Evolutionary conservation across 2,888 invertebrate genomes (phyloP), one percentile per base, ranked within the genome.

Genomic region (Cataglyphis livida): DNA sequence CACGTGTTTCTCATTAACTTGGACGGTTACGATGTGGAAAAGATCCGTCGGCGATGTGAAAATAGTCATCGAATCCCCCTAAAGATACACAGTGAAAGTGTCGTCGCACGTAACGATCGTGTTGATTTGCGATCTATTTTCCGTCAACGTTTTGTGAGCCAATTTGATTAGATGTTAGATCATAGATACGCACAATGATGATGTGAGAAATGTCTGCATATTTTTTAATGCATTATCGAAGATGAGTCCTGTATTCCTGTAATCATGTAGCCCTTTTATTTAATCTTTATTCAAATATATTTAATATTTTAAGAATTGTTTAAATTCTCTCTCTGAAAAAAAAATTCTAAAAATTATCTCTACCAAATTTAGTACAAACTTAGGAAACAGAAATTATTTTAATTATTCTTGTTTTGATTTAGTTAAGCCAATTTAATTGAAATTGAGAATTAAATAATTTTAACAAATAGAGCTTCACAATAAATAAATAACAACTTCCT

Each of bases 1-100:
- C 88, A 88, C 70, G 87, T 88, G 88, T 89, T 89, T 75, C 88
- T 88, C 85, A 81, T 88, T 88, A 88, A 62, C 62, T 38, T 15
- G 62, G 84, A 87, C 84, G 85, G 88, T 88, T 86, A 78, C 62
- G 66, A 83, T 62, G 81, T 81, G 48, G 61, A 66, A 81, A 75
- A 86, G 70, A 54, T 35, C 71, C 61, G 32, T 28, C 41, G 78
- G 18, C 51, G 54, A 76, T 15, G 70, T 76, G 68, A 76, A 76
- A 76, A 76, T 76, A 76, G 76, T 68, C 68, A 28, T 41, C 57
- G 41, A 28, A 54, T 68, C 28, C 41, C 57, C n/a, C 15, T 28
- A 68, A 68, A 68, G 68, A 68, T 41, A 54, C 54, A 41, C 15
- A 32, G 41, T 57, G 68, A 57, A 66, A 38, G 41, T 68, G 54